Evolutionary conservation across 2,797 vertebrate genomes (phyloP).

Genomic region (Neostethus bicornis): DNA sequence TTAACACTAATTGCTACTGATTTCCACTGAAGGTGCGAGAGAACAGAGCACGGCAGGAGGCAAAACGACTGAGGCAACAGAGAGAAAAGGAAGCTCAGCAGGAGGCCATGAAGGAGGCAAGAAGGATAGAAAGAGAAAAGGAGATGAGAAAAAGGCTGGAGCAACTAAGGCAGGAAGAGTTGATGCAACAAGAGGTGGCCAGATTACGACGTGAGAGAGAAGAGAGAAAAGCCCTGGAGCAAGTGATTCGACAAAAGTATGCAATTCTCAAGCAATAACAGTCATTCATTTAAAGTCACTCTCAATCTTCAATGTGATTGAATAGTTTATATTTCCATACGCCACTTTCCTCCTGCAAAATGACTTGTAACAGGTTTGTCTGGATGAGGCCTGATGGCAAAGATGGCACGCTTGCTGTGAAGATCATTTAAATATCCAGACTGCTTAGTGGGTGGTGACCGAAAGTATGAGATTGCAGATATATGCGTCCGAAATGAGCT

Average conservation of each 20-base stretch:
- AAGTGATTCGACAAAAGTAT: constrained; percentile 82
- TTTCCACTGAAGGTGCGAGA: constrained; percentile 84
- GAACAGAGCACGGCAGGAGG: constrained; percentile 83
- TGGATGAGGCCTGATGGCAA: background rate
- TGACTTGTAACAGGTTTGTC: constrained; percentile 6
- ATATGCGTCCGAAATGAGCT: no score
- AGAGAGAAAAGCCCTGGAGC: constrained; percentile 77
- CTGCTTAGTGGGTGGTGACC: no score
- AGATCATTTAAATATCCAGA: background rate
- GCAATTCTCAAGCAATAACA: constrained; percentile 36
- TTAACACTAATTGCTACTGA: constrained; percentile 27
- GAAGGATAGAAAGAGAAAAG: constrained; percentile 74
- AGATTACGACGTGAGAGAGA: constrained; percentile 86
- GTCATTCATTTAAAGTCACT: background rate
- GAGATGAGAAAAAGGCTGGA: constrained; percentile 79
- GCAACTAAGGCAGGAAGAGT: constrained; percentile 82
- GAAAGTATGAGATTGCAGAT: no score
- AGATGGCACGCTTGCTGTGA: background rate
- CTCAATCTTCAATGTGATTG: constrained; percentile 14
- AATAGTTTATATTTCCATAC: constrained; percentile 2
- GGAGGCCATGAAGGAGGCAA: constrained; percentile 78
- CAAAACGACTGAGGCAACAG: constrained; percentile 76
- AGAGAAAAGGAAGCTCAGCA: constrained; percentile 77
- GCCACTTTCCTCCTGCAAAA: constrained; percentile 2
- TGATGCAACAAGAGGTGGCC: constrained; percentile 88